phyloP scores from a whole-genome alignment of 2,797 vertebrate genomes.

The Poecilia gillii region DNA sequence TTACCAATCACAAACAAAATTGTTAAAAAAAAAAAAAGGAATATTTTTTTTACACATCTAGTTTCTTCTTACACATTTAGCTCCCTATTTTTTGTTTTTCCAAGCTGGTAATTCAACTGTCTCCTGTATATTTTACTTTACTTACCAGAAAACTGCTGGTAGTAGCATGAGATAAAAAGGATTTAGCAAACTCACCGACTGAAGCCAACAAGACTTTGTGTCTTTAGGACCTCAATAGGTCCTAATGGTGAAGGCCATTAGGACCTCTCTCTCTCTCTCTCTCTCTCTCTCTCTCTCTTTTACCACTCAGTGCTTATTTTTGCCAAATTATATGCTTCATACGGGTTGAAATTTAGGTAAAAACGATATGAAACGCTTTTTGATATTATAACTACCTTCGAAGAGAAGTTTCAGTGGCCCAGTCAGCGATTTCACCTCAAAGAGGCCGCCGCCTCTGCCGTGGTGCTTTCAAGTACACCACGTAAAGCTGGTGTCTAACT shows the following conservation, averaged over 20 bases:
- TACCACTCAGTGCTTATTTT: too few relatives aligned
- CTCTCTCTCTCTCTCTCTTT: background rate
- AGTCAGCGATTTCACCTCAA: constrained; percentile 33
- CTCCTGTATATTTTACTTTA: background rate
- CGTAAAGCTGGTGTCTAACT: background rate
- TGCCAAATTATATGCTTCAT: background rate
- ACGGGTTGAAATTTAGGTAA: background rate
- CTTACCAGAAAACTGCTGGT: background rate
- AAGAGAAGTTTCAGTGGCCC: background rate
- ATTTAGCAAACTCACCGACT: background rate
- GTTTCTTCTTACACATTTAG: too few relatives aligned
- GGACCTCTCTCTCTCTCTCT: too few relatives aligned
- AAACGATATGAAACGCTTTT: too few relatives aligned
- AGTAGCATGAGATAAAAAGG: background rate
- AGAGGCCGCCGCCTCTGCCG: constrained; percentile 15
- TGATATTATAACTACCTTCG: constrained; percentile 15
- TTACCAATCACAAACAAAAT: background rate
- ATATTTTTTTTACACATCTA: background rate
- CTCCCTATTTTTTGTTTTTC: too few relatives aligned
- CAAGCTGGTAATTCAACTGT: too few relatives aligned
- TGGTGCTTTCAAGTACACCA: constrained; percentile 38
- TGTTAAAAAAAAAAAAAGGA: background rate
- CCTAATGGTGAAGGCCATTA: too few relatives aligned
- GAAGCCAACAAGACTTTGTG: background rate
- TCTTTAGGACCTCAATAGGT: background rate